These are phyloP conservation scores for Matsumyia berberina DNA, from an alignment of 2,888 invertebrate species.

Conservation along the genomic window DNA sequence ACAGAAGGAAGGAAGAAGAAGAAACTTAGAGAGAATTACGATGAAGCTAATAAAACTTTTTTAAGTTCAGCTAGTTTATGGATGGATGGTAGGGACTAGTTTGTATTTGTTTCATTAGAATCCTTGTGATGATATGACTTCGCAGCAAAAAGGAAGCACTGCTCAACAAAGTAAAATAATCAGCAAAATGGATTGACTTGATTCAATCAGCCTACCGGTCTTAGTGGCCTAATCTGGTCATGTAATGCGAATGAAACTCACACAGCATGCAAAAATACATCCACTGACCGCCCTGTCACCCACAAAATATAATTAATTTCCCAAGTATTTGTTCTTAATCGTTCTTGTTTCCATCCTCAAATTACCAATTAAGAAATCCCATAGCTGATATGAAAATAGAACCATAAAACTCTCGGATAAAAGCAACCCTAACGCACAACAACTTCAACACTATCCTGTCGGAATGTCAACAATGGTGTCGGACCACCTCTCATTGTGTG, in stretches of 20 bases:
- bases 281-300: background rate
- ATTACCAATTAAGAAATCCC: conserved; percentile 68
- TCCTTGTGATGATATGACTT: no score
- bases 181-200: background rate
- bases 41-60: background rate
- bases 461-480: conserved; percentile 48
- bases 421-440: conserved; percentile 16
- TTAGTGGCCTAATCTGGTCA: background rate
- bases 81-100: no score
- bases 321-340: conserved; percentile 55
- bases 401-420: background rate
- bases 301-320: conserved; percentile 49
- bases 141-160: no score
- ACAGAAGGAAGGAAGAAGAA: background rate
- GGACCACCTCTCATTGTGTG: background rate
- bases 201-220: background rate
- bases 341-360: conserved; percentile 60
- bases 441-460: conserved; percentile 34
- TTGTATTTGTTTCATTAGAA: no score
- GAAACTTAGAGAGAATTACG: background rate
- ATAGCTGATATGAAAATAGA: conserved; percentile 30
- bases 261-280: background rate
- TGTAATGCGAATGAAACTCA: background rate
- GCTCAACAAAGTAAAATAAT: background rate
- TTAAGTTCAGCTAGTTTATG: no score